These are phyloP conservation scores for Ceriagrion tenellum DNA, from an alignment of 2,888 invertebrate genomes.

Conservation along the genomic window DNA sequence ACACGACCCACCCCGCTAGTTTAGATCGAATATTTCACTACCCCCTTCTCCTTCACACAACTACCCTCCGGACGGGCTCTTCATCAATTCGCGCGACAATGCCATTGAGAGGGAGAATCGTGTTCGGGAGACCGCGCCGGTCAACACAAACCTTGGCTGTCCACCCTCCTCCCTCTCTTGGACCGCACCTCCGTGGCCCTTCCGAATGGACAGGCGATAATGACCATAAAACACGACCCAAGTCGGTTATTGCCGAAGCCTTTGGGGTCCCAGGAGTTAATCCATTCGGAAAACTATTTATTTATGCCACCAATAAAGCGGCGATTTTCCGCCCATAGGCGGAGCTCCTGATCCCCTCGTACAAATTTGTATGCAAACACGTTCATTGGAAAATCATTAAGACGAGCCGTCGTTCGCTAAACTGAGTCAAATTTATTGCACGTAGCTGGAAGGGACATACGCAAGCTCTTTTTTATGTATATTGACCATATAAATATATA, in stretches of 20 bases:
- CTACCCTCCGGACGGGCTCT: conserved; percentile 43
- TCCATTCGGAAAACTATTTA: conserved; percentile 65
- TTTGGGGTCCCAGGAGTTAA: conserved; percentile 25
- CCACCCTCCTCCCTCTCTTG: background rate
- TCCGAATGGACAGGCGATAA: conserved; percentile 47
- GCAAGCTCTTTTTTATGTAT: background rate
- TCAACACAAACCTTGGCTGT: conserved; percentile 55
- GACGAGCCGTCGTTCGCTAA: background rate
- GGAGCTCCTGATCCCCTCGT: background rate
- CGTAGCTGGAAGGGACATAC: background rate
- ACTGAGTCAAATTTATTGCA: background rate
- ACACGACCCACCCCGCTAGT: background rate
- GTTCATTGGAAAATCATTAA: conserved; percentile 52
- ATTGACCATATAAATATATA: background rate
- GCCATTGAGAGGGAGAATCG: conserved; percentile 30
- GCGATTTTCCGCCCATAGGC: background rate
- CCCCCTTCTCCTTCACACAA: background rate
- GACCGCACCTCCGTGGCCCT: background rate
- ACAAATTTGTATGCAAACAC: conserved; percentile 25
- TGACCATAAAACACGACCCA: conserved; percentile 38
- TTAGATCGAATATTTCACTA: background rate
- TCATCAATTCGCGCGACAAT: conserved; percentile 51
- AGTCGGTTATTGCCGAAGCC: conserved; percentile 20
- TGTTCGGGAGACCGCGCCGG: conserved; percentile 62
- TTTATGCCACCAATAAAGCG: conserved; percentile 49